Evolutionary conservation across 2,888 invertebrate genomes (phyloP).

Genomic region (Ochropleura plecta): DNA sequence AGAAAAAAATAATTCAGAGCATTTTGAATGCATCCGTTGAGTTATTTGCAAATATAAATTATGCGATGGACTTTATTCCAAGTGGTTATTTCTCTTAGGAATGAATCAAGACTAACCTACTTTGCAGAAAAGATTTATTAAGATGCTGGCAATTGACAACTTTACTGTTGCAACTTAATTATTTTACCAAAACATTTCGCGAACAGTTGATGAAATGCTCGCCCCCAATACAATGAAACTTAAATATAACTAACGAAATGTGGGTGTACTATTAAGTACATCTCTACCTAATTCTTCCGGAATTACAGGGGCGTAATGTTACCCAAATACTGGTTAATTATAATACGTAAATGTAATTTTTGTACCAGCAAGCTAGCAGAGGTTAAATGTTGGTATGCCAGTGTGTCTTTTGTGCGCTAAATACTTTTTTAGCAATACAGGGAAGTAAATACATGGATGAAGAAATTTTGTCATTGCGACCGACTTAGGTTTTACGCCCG

Average conservation of each 20-base stretch:
- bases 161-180: background rate
- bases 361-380: background rate
- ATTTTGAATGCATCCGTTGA: slow-evolving; percentile 9
- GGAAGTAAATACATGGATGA: no score
- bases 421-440: background rate
- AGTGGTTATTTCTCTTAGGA: background rate
- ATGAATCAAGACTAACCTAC: slow-evolving; percentile 14
- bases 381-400: background rate
- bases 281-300: no score
- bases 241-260: no score
- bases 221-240: no score
- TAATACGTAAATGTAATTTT: background rate
- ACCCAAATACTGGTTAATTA: background rate
- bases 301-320: background rate
- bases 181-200: background rate
- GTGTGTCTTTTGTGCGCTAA: background rate
- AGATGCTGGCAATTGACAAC: background rate
- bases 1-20: background rate
- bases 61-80: background rate
- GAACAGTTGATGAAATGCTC: no score
- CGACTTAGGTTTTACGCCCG: no score
- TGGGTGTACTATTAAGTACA: no score
- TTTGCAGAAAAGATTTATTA: slow-evolving; percentile 3
- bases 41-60: slow-evolving; percentile 25
- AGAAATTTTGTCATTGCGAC: no score